Evolutionary conservation across 2,113 vertebrate species (phyloP), one percentile per base, ranked within the genome.

Genomic region (Entomyzon cyanotis): DNA sequence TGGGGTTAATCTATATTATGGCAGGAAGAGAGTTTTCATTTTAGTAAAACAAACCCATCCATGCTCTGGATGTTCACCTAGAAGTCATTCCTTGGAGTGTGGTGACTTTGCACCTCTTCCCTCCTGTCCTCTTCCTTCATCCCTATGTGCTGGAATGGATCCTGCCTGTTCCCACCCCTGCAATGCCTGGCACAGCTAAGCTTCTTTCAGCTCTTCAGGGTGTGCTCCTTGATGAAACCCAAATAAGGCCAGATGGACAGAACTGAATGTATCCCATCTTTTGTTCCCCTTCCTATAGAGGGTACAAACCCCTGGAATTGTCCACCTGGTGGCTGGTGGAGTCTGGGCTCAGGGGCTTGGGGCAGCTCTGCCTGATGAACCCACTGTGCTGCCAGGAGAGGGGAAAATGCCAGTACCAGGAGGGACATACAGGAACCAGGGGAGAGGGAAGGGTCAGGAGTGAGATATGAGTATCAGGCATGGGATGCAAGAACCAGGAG

Each of bases 241-340:
- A 12, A 2, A 33, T 1, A 35, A 44, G 24, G 53, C 12, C 31
- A 35, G 20, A 44, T 8, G 59, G 47, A 39, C 35, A 79, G 60
- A 75, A 5, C 24, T 35, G 20, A 19, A 10, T 0, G 0, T 15
- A n/a, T 42, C 42, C 50, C 33, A 1, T 10, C 5, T 15, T 15
- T 10, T 10, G 0, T 3, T 10, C 1, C 21, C 35, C 30, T 39
- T 46, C 69, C 69, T n/a, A 2, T 3, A 28, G 14, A 60, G 13
- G 47, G 12, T 10, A 5, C 33, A 33, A 46, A 41, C 30, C 17
- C 44, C 7, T 56, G 24, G 23, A 18, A 31, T 3, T 47, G 25
- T 42, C 4, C 33, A 13, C 11, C 30, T 33, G 24, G 4, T 22
- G 46, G 35, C 17, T 30, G 64, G 10, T 3, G 2, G 33, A 31